Base-by-base conservation (phyloP, 2,113 vertebrate genomes). In the Rattus rattus region DNA sequence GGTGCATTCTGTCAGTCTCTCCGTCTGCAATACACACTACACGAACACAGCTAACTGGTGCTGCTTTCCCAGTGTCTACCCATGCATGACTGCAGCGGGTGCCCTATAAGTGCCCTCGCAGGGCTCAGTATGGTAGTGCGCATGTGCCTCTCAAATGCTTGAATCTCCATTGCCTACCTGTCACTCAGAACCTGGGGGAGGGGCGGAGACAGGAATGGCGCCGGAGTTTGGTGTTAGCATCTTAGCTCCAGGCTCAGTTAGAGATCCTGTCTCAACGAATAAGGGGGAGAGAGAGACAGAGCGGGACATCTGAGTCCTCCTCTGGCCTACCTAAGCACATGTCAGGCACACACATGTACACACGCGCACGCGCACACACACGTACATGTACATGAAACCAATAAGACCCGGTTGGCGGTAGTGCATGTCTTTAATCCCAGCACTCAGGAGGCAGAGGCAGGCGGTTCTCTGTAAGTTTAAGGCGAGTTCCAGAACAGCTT, bases 291-390 rank as follows among this genome's bases (percentile, higher is more conserved):
- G 28, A 43, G 7, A 47, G 39, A 47, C 14, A 85, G 26, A 65
- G 49, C 79, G 59, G 2, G 83, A 47, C 7, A 30, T 8, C n/a
- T 1, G 26, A 7, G 0, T 47, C 26, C 4, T 85, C 61, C 26
- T 47, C 14, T 65, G 83, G 14, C 1, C 39, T 65, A 30, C 28
- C 65, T 67, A 30, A 43, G n/a, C 12, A 26, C 2, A 36, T 19
- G 2, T 2, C 17, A 9, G 17, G 4, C n/a, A 20, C 19, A 5
- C 39, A 43, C 26, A 30, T 43, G 43, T 3, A 43, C 43, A 43
- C 43, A 3, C 47, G 16, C 5, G 0, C 13, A 9, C 28, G 4
- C 26, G 0, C 14, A 30, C 47, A 79, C 13, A 28, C 33, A 7
- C 54, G 2, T 36, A 26, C 36, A 61, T 22, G 14, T 5, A 59